Conservation (phyloP, 2,888 invertebrate genomes). For the Molorchus minor region DNA sequence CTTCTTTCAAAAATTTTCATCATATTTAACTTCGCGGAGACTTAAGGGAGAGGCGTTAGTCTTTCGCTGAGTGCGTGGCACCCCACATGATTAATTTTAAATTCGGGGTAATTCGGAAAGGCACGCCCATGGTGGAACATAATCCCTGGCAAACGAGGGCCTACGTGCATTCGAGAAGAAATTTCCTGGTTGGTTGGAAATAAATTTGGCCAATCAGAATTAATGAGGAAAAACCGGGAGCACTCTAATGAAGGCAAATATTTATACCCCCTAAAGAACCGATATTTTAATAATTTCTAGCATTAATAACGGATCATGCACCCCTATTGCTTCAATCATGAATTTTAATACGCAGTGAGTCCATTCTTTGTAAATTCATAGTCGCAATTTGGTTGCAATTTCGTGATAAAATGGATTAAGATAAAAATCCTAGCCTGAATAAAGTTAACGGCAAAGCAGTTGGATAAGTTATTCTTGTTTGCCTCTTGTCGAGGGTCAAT, state of each 20-base stretch:
- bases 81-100: neutral
- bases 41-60: neutral
- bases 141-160: neutral
- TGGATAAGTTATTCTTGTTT: too few relatives aligned
- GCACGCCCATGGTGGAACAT: neutral
- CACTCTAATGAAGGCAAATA: constrained; percentile 20
- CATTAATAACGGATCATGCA: too few relatives aligned
- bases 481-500: too few relatives aligned
- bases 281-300: constrained; percentile 15
- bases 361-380: too few relatives aligned
- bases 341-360: too few relatives aligned
- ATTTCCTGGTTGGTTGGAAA: constrained; percentile 1
- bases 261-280: constrained; percentile 16
- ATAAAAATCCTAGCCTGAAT: too few relatives aligned
- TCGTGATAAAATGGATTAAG: too few relatives aligned
- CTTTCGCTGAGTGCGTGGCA: neutral
- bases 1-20: too few relatives aligned
- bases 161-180: constrained; percentile 11
- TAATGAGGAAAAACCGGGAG: constrained; percentile 15
- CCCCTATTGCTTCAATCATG: too few relatives aligned
- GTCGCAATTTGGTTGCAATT: too few relatives aligned
- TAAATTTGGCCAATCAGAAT: constrained; percentile 22
- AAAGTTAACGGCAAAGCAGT: too few relatives aligned
- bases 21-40: neutral
- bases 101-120: neutral